Evolutionary conservation across 2,888 invertebrate genomes (phyloP), one percentile per base, ranked within the genome.

Genomic region (Tethea ocularis): DNA sequence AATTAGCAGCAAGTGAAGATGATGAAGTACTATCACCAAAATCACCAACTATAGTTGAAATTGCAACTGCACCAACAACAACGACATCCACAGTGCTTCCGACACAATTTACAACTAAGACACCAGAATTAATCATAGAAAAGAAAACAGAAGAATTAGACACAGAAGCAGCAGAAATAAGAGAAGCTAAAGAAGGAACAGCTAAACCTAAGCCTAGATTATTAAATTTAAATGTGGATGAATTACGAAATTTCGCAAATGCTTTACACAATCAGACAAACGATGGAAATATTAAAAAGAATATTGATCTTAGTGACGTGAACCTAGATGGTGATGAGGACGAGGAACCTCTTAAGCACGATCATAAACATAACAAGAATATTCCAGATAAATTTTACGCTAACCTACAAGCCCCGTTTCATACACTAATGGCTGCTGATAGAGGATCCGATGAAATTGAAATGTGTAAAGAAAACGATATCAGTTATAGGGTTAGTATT

Each of bases 251-350:
- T 38, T 90, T 92, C 57, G 92, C 92, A 0, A 87, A 88, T 54
- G 85, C 86, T 2, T 67, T 91, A 57, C 92, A 93, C 53, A 92
- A 92, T 77, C 85, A 89, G 63, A 83, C 84, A 2, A 69, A 73
- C 41, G 64, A 73, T n/a, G 81, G 78, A 64, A 68, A 61, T 56
- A 65, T 75, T 52, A 87, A 83, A 64, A 92, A 89, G 68, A 38
- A 61, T 71, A 69, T 57, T 41, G 96, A 97, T 83, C 89, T 97
- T n/a, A 97, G 97, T 80, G 96, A 97, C 82, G 96, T 97, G 22
- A 96, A 95, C 72, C 94, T 97, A 93, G 96, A 96, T 69, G 94
- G 68, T 46, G 87, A 94, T 62, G 94, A 96, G 57, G 96, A 95
- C 15, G 89, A 89, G 1, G 90, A 89, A 15, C 72, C 77, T 2